phyloP scores from a whole-genome alignment of 2,113 vertebrate species.

The Strigops habroptila region DNA sequence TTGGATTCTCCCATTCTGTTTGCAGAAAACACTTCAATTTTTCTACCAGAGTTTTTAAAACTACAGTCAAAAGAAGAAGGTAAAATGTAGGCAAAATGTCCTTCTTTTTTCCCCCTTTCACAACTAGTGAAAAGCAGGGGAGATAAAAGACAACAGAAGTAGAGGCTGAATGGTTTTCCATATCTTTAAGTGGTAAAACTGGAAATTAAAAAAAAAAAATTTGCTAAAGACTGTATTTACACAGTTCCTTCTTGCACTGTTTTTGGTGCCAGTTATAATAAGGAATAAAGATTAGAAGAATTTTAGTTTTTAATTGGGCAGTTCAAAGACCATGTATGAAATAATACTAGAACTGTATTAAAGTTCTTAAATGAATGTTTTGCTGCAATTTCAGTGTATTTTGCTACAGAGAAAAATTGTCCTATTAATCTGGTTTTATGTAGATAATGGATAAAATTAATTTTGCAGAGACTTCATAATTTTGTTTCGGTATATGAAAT shows the following conservation, averaged over 20 bases:
- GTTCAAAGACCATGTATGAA: background rate
- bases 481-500: slow-evolving; percentile 40
- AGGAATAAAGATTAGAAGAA: background rate
- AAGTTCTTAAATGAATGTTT: slow-evolving; percentile 1
- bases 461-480: slow-evolving; percentile 14
- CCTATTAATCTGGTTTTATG: slow-evolving; percentile 4
- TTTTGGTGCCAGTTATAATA: background rate
- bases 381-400: background rate
- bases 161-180: background rate
- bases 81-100: background rate
- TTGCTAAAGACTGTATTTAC: background rate
- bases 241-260: background rate
- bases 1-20: background rate
- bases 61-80: background rate
- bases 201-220: background rate
- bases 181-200: background rate
- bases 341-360: background rate
- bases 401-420: background rate
- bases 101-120: background rate
- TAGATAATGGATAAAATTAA: slow-evolving; percentile 38
- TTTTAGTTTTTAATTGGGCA: background rate
- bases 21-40: background rate
- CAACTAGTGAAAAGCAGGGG: background rate
- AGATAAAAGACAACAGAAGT: background rate
- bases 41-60: background rate